Conservation (phyloP, 2,888 invertebrate species). For the Drosophila melanosoma region DNA sequence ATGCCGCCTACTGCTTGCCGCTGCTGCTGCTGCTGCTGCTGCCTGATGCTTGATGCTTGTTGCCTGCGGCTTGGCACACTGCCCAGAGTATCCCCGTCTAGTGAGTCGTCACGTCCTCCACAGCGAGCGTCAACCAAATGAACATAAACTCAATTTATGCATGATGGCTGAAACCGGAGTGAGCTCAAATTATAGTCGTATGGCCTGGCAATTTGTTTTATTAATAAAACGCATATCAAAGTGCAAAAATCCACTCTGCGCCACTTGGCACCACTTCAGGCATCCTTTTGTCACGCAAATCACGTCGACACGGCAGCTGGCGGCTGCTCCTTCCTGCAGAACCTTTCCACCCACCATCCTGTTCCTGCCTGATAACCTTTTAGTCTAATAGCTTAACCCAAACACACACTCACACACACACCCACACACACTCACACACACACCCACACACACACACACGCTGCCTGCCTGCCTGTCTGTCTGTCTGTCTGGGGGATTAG, state of each 20-base stretch:
- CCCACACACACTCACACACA: conserved; percentile 27
- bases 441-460: conserved; percentile 27
- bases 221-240: conserved; percentile 67
- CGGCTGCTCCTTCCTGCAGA: not conserved
- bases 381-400: conserved; percentile 68
- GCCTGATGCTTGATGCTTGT: conserved; percentile 12
- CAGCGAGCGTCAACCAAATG: conserved; percentile 29
- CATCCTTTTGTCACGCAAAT: conserved; percentile 55
- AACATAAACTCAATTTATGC: conserved; percentile 59
- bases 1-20: conserved; percentile 12
- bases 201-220: conserved; percentile 62
- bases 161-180: conserved; percentile 10
- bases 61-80: conserved; percentile 50
- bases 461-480: not conserved
- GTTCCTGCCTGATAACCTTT: conserved; percentile 60
- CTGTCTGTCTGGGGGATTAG: conserved; percentile 25
- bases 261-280: conserved; percentile 22
- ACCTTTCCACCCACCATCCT: not conserved
- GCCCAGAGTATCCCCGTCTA: conserved; percentile 28
- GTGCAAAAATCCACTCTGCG: conserved; percentile 62
- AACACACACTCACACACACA: conserved; percentile 16
- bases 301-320: conserved; percentile 52
- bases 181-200: conserved; percentile 48
- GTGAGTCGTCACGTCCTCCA: conserved; percentile 31
- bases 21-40: too few relatives aligned